phyloP scores from a whole-genome alignment of 2,113 vertebrate genomes.

The Todiramphus saurophagus region DNA sequence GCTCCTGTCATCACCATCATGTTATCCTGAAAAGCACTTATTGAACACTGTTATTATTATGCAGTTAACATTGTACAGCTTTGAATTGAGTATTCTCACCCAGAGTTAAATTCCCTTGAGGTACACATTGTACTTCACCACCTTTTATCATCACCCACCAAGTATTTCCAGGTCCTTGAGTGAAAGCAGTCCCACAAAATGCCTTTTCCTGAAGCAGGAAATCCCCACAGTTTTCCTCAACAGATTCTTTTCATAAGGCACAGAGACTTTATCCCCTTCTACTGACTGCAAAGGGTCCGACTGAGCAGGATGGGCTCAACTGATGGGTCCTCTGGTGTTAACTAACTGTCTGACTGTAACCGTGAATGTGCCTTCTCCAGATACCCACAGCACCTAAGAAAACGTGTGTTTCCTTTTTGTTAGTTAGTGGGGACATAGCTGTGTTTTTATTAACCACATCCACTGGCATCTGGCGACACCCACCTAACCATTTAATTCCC shows the following conservation, averaged over 20 bases:
- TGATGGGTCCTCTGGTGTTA: too few species aligned
- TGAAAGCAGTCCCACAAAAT: background rate
- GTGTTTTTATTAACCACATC: background rate
- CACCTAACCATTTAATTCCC: background rate
- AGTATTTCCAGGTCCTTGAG: background rate
- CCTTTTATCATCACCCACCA: background rate
- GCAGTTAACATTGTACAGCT: background rate
- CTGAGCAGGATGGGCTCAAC: too few species aligned
- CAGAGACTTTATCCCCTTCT: too few species aligned
- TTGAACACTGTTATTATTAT: too few species aligned
- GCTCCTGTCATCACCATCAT: too few species aligned
- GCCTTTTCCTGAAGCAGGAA: too few species aligned
- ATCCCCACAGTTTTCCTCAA: background rate
- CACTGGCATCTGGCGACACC: background rate
- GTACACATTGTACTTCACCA: background rate
- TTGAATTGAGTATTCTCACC: background rate
- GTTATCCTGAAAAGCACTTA: too few species aligned
- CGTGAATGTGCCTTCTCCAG: too few species aligned
- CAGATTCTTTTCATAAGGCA: slow-evolving; percentile 5
- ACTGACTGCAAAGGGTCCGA: too few species aligned
- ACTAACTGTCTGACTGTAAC: too few species aligned
- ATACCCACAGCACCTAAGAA: too few species aligned
- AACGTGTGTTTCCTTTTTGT: background rate
- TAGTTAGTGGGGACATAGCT: background rate
- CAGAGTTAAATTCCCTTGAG: background rate